phyloP scores from a whole-genome alignment of 2,888 invertebrate species.

The Lepidocyrtinus sp. region DNA sequence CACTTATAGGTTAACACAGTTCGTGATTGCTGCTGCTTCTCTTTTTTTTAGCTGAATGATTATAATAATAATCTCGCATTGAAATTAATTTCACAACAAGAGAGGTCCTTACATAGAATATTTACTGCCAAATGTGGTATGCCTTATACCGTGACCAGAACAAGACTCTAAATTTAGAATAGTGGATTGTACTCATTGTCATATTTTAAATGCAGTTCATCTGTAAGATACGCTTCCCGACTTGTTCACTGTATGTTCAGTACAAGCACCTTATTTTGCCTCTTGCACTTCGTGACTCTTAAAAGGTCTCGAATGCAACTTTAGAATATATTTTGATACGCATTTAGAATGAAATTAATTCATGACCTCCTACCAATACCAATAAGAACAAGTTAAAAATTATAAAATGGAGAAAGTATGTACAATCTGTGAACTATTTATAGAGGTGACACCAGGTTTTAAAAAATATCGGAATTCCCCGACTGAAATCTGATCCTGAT shows the following conservation, averaged over 20 bases:
- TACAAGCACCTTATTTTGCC: neutral
- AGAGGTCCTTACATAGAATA: neutral
- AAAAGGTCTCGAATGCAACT: no score
- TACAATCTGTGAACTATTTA: neutral
- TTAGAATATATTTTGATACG: no score
- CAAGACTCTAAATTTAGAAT: neutral
- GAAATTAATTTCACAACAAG: neutral
- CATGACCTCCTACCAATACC: no score
- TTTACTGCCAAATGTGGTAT: neutral
- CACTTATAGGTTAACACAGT: no score
- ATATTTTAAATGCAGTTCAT: neutral
- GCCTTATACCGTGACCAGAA: neutral
- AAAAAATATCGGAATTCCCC: neutral
- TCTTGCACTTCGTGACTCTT: neutral
- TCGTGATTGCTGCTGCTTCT: neutral
- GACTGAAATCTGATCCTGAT: neutral
- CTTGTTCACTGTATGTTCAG: neutral
- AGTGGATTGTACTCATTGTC: neutral
- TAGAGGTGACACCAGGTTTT: neutral
- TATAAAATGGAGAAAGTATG: no score
- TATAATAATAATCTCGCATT: no score
- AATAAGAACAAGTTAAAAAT: no score
- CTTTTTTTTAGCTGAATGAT: neutral
- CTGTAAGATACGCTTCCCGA: neutral
- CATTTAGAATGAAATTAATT: neutral